Evolutionary conservation across 2,113 vertebrate species (phyloP), one percentile per base, ranked within the genome.

Genomic region (Willisornis vidua): DNA sequence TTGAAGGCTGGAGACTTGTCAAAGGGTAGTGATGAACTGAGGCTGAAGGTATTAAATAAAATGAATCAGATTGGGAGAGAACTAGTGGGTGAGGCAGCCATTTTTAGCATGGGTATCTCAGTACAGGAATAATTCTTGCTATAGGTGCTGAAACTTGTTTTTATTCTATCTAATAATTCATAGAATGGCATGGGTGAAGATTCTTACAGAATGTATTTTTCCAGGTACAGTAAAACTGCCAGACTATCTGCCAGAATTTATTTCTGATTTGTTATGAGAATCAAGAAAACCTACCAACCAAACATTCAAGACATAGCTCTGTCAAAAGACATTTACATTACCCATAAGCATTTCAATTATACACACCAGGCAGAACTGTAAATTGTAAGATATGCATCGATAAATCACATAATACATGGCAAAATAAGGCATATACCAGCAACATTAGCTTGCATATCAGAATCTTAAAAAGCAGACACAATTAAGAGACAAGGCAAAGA

Each of bases 401-500:
- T 87, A 96, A 97, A 89, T 76, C 83, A 86, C 51, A 79, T 61
- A 92, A 89, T 61, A 84, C 8, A 63, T 84, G 41, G 59, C 90
- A 96, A 96, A 92, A 91, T 70, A 94, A 87, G 52, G 28, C 7
- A 0, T 57, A 70, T 1, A 67, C 49, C 74, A 87, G 77, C 46
- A 89, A 86, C 45, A 90, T 72, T 57, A 90, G 41, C 52, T 88
- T 92, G 45, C 45, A 35, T 62, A 77, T 84, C n/a, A 84, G 76
- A 92, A 84, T 90, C 25, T 71, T 83, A 68, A 97, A 70, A 88
- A 95, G 63, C 88, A 97, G 95, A 95, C 63, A 87, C 83, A 98
- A 98, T 98, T 98, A 98, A 97, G 76, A 96, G 87, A 83, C 59
- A 37, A 87, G 72, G 80, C 76, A 94, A 95, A 96, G 82, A 95